Percentiles rank a stretch among this genome's conserved stretches.
Evolutionary conservation across 37 sponge, comb jelly and placozoan species (phyloP).

Genomic region (Halisarca cf. caerulea): DNA sequence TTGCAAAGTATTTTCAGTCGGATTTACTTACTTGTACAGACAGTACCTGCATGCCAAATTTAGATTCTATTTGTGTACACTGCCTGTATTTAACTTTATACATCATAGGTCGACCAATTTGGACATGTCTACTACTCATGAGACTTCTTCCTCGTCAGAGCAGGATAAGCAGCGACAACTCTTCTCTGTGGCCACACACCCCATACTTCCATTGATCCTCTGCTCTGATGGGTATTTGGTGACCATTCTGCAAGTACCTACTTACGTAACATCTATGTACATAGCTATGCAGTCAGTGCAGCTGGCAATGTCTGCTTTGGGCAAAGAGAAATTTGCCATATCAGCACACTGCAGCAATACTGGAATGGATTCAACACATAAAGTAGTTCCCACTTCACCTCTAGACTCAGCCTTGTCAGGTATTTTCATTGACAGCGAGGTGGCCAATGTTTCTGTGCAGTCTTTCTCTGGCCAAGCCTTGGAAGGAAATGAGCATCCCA

Average conservation of each 20-base stretch:
- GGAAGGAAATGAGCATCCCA: no score
- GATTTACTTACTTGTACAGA: no score
- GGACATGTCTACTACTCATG: neutral
- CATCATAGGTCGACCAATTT: neutral
- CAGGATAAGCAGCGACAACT: constrained; percentile 52
- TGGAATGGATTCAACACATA: no score
- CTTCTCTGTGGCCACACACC: constrained; percentile 73
- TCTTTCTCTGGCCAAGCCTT: no score
- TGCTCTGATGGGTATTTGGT: constrained; percentile 75
- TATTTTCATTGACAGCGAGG: no score
- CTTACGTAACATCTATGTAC: neutral
- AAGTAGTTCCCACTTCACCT: no score
- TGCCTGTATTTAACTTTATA: neutral
- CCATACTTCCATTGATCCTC: constrained; percentile 49
- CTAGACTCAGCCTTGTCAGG: no score
- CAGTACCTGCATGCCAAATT: no score
- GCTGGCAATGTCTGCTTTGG: neutral
- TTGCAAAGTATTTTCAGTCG: no score
- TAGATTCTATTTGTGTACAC: no score
- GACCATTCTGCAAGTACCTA: constrained; percentile 33
- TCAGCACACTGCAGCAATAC: no score
- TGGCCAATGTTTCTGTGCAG: no score
- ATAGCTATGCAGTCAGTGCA: neutral
- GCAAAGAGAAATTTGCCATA: neutral
- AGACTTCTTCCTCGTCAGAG: constrained; percentile 59